phyloP scores from a whole-genome alignment of 2,113 vertebrate species.

The Oreochromis spilurus region DNA sequence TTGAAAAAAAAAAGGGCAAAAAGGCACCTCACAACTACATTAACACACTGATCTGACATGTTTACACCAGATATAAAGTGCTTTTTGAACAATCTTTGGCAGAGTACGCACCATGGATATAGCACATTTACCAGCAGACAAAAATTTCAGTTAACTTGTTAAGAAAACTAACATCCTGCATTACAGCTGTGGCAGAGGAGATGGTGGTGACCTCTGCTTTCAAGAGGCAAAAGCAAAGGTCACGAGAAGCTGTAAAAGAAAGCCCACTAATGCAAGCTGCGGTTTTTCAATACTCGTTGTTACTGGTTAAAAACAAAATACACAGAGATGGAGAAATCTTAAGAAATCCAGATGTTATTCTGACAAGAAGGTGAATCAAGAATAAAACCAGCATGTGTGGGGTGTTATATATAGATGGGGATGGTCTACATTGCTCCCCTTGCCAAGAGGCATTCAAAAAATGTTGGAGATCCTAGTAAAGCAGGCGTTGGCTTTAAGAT shows the following conservation, averaged over 20 bases:
- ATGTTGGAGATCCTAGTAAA: not conserved
- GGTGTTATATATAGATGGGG: not conserved
- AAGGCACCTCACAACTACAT: not conserved
- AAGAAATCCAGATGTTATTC: not conserved
- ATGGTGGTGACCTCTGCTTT: not conserved
- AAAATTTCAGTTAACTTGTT: not conserved
- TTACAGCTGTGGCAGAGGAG: not conserved
- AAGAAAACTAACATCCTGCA: not conserved
- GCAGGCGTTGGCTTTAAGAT: not conserved
- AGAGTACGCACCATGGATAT: not conserved
- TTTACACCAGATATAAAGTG: not conserved
- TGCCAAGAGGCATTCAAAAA: not conserved
- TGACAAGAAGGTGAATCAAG: not conserved
- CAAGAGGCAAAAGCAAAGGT: not conserved
- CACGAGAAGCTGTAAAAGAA: not conserved
- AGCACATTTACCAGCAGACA: not conserved
- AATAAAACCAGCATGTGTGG: not conserved
- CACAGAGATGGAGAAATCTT: not conserved
- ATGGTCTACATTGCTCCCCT: not conserved
- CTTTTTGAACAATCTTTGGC: not conserved
- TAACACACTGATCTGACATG: not conserved
- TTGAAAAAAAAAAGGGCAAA: not conserved
- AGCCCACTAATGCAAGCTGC: not conserved
- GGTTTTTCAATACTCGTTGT: not conserved
- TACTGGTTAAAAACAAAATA: not conserved